phyloP scores from a whole-genome alignment of 64 coral and sea anemone species.

The Pocillopora damicornis region DNA sequence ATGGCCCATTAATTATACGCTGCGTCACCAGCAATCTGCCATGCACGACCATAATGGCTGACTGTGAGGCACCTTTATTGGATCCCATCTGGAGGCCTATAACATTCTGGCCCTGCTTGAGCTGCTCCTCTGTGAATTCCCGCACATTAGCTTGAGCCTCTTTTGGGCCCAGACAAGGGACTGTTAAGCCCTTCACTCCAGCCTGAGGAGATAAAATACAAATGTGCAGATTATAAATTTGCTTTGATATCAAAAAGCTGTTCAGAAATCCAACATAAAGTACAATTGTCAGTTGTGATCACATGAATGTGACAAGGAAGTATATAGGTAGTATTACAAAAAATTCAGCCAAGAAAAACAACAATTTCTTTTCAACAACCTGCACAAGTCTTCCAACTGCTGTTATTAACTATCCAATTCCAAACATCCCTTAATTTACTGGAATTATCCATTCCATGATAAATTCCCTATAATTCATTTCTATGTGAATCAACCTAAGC shows the following conservation, averaged over 20 bases:
- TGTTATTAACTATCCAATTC: no score
- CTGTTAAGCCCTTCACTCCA: slow-evolving; percentile 38
- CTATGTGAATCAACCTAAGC: no score
- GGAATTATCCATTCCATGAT: no score
- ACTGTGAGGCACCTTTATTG: slow-evolving; percentile 54
- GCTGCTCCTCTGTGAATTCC: slow-evolving; percentile 62
- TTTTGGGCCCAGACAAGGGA: slow-evolving; percentile 62
- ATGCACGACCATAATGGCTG: slow-evolving; percentile 61
- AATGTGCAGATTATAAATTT: not conserved
- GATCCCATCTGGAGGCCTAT: slow-evolving; percentile 49
- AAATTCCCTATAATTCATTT: no score
- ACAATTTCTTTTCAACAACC: no score
- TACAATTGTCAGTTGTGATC: no score
- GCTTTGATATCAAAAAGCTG: not conserved
- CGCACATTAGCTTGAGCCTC: slow-evolving; percentile 56
- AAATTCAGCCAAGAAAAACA: no score
- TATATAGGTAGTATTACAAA: no score
- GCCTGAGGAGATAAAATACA: slow-evolving; percentile 2
- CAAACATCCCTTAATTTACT: no score
- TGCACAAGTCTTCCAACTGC: no score
- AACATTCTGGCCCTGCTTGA: slow-evolving; percentile 46
- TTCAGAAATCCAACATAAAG: no score
- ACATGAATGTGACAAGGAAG: no score
- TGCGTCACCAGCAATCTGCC: slow-evolving; percentile 48
- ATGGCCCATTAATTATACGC: slow-evolving; percentile 24